Evolutionary conservation across 1,140 invertebrate species (phyloP).

Genomic region (Semibalanus balanoides): DNA sequence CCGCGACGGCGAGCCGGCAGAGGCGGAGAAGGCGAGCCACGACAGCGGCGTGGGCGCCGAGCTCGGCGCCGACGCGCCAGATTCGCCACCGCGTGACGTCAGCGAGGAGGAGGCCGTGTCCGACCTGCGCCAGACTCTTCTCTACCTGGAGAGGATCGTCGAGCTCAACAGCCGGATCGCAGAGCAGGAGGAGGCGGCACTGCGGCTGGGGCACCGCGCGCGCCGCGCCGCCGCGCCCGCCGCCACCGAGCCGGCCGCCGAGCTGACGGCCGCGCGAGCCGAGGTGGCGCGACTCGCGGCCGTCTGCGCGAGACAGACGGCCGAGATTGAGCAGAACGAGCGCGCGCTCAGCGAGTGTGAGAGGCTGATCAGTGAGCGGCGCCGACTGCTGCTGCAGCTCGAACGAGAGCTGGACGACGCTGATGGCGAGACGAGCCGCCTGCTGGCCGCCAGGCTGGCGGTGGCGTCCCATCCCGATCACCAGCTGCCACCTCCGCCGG

Average conservation of each 20-base stretch:
- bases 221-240: slow-evolving; percentile 20
- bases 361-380: slow-evolving; percentile 43
- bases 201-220: not conserved
- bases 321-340: slow-evolving; percentile 47
- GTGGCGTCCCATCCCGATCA: slow-evolving; percentile 51
- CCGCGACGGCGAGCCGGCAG: slow-evolving; percentile 32
- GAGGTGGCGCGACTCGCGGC: slow-evolving; percentile 27
- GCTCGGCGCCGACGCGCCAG: slow-evolving; percentile 15
- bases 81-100: slow-evolving; percentile 6
- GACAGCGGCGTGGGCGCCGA: slow-evolving; percentile 40
- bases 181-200: slow-evolving; percentile 16
- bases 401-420: slow-evolving; percentile 45
- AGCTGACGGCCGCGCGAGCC: slow-evolving; percentile 20
- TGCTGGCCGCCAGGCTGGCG: slow-evolving; percentile 51
- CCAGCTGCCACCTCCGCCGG: slow-evolving; percentile 34
- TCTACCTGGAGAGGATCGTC: slow-evolving; percentile 12
- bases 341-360: slow-evolving; percentile 45
- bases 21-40: slow-evolving; percentile 30
- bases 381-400: slow-evolving; percentile 44
- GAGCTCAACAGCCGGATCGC: slow-evolving; percentile 14
- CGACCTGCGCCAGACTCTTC: slow-evolving; percentile 28
- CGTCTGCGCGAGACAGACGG: slow-evolving; percentile 36
- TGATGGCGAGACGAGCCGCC: slow-evolving; percentile 34
- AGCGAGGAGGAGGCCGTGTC: slow-evolving; percentile 8
- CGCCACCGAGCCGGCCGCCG: slow-evolving; percentile 12